Conservation (phyloP, 2,113 vertebrate genomes). For the Rousettus leschenaultii region DNA sequence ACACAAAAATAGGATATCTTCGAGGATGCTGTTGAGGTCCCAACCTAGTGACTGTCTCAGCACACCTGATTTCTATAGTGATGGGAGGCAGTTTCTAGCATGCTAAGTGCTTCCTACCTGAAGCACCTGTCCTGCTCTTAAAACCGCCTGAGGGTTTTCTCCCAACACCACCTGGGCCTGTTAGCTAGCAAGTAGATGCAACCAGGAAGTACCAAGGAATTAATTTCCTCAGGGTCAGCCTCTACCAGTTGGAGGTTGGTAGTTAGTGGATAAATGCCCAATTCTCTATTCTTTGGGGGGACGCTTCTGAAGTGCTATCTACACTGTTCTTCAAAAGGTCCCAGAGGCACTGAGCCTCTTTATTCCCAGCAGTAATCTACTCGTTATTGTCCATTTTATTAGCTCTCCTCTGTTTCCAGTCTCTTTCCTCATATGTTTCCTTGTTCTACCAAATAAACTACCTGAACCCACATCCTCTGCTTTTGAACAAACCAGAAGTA, state of each 20-base stretch:
- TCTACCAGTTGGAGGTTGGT: rapidly evolving
- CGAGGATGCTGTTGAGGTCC: not conserved
- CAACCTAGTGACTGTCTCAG: not conserved
- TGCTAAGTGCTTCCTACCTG: not conserved
- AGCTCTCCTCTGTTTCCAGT: not conserved
- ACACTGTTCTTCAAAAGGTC: not conserved
- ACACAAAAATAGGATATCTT: not conserved
- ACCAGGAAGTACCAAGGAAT: not conserved
- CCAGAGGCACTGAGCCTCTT: not conserved
- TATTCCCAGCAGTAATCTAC: not conserved
- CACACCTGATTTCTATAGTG: not conserved
- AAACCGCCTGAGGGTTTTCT: not conserved
- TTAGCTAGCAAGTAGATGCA: not conserved
- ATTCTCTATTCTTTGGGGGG: not conserved
- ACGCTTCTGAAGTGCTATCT: not conserved
- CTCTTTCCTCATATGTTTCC: not conserved
- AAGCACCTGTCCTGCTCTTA: not conserved
- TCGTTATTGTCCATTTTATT: not conserved
- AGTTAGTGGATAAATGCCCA: not conserved
- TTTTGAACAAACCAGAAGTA: not conserved
- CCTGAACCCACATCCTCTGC: not conserved
- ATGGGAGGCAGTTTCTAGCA: not conserved
- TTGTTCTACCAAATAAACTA: not conserved
- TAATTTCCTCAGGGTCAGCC: not conserved
- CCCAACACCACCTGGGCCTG: not conserved